Conservation (phyloP, 2,113 vertebrate genomes). For the Stercorarius parasiticus region DNA sequence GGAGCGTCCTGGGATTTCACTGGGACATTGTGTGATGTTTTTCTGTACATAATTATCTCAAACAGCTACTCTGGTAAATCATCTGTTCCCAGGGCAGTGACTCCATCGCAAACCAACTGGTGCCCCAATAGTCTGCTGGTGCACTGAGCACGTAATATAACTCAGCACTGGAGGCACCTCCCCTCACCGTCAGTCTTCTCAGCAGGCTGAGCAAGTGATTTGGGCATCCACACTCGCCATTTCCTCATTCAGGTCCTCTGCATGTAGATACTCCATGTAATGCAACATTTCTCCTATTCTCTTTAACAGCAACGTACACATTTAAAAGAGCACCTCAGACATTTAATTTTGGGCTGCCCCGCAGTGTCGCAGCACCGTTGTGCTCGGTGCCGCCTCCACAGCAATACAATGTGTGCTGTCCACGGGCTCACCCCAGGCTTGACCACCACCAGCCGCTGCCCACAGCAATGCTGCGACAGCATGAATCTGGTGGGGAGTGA, state of each 20-base stretch:
- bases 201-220: not conserved
- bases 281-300: not conserved
- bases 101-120: accelerated
- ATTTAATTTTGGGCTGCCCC: not conserved
- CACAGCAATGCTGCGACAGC: accelerated
- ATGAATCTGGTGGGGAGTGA: not conserved
- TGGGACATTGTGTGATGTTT: not conserved
- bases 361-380: accelerated
- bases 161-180: accelerated
- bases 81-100: not conserved
- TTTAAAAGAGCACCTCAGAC: not conserved
- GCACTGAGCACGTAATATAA: accelerated
- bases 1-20: not conserved
- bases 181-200: accelerated
- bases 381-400: accelerated
- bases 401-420: accelerated
- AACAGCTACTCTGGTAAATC: not conserved
- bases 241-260: not conserved
- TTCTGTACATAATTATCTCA: not conserved
- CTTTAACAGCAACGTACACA: not conserved
- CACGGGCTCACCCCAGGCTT: not conserved
- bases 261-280: not conserved
- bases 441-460: not conserved
- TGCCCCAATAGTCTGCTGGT: accelerated
- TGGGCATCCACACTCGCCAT: not conserved